A percentile compares a stretch with the other conserved stretches of the same genome.
Conservation (phyloP, 2,888 invertebrate genomes). For the Autographa pulchrina region DNA sequence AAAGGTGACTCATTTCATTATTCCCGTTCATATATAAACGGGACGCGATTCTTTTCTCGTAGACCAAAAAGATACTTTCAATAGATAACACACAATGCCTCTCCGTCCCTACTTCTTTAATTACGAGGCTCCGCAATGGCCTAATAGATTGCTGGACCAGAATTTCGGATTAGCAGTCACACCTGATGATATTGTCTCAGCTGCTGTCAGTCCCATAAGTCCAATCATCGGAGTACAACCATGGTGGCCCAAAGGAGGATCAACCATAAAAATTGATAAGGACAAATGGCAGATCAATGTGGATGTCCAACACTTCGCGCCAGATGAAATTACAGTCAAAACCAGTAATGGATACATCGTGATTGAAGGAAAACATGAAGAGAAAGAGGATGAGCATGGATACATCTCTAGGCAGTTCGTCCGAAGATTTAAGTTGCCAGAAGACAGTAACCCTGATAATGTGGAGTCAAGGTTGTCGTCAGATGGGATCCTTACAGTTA, state of each 20-base stretch:
- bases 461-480: constrained; percentile 93
- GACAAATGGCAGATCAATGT: constrained; percentile 91
- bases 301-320: constrained; percentile 94
- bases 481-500: constrained; percentile 93
- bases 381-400: constrained; percentile 93
- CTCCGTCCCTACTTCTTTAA: constrained; percentile 78
- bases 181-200: constrained; percentile 78
- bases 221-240: constrained; percentile 70
- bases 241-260: constrained; percentile 82
- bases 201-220: constrained; percentile 69
- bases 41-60: constrained; percentile 33
- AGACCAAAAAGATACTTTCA: constrained; percentile 58
- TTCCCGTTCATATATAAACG: constrained; percentile 48
- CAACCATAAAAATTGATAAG: constrained; percentile 86
- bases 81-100: constrained; percentile 71
- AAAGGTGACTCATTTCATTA: constrained; percentile 53
- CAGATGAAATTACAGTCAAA: constrained; percentile 94
- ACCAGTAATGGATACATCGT: constrained; percentile 91
- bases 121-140: constrained; percentile 77
- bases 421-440: constrained; percentile 91
- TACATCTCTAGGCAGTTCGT: constrained; percentile 93
- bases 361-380: constrained; percentile 94
- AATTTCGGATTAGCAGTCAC: constrained; percentile 82
- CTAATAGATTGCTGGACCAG: constrained; percentile 81
- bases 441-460: constrained; percentile 91